Conservation (phyloP, 2,888 invertebrate species). For the Lasioglossum malachurum region DNA sequence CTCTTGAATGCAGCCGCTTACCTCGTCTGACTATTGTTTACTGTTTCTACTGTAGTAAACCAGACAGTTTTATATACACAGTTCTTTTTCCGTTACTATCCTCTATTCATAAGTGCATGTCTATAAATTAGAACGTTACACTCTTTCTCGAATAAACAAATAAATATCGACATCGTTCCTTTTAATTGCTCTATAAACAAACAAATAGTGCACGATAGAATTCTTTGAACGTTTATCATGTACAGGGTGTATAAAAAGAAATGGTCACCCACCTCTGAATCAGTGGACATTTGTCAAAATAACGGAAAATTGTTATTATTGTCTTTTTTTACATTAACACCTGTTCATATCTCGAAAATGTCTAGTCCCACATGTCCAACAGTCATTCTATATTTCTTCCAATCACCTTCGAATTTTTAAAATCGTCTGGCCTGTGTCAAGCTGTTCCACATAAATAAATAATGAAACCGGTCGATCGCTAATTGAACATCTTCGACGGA, state of each 20-base stretch:
- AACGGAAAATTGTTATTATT: too few species aligned
- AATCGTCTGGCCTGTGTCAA: too few species aligned
- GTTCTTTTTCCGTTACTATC: neutral
- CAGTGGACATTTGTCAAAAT: too few species aligned
- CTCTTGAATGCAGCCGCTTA: neutral
- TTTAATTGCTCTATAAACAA: neutral
- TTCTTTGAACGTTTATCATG: neutral
- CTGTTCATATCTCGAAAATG: too few species aligned
- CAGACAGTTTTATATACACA: neutral
- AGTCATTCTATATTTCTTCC: neutral
- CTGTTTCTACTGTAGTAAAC: neutral
- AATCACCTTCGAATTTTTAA: neutral
- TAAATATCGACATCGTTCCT: neutral
- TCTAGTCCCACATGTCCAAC: too few species aligned
- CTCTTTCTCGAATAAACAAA: neutral
- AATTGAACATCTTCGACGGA: constrained; percentile 30
- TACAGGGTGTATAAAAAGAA: too few species aligned
- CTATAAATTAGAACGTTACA: neutral
- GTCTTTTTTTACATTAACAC: too few species aligned
- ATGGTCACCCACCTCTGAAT: too few species aligned
- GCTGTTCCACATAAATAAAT: neutral
- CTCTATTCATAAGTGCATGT: neutral
- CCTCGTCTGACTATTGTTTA: neutral
- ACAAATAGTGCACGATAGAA: neutral
- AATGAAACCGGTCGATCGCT: constrained; percentile 11